Percentiles rank a stretch among this genome's conserved stretches.
These are phyloP conservation scores for Chalcosyrphus nemorum DNA, from an alignment of 2,888 invertebrate species.

Conservation along the genomic window DNA sequence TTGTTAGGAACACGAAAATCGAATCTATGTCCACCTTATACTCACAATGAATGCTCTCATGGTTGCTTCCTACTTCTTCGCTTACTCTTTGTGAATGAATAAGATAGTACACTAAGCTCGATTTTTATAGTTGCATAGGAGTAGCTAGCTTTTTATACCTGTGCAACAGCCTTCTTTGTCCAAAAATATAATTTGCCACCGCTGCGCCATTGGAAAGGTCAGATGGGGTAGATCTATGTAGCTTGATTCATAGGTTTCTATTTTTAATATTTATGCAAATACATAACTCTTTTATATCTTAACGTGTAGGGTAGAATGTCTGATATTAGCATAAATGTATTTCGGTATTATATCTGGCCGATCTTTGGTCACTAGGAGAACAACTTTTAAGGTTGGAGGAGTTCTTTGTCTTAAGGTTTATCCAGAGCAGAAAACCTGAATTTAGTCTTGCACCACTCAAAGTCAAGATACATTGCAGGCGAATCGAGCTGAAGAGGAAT, in stretches of 20 bases:
- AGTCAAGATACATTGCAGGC: no score
- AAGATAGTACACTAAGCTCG: constrained; percentile 1
- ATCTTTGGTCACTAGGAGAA: not conserved
- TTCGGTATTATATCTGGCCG: not conserved
- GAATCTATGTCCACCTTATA: not conserved
- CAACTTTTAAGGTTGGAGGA: not conserved
- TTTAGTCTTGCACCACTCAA: no score
- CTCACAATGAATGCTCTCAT: constrained; percentile 66
- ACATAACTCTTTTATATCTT: not conserved
- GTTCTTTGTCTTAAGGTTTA: not conserved
- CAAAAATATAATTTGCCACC: constrained; percentile 14
- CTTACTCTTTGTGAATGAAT: constrained; percentile 30
- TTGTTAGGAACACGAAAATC: not conserved
- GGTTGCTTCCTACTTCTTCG: constrained; percentile 43
- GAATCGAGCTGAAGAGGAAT: no score
- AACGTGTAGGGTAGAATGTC: not conserved
- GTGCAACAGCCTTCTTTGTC: not conserved
- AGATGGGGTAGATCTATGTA: constrained; percentile 8
- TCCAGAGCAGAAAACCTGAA: no score
- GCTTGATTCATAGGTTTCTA: constrained; percentile 16
- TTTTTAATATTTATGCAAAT: constrained; percentile 32
- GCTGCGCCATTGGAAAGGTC: constrained; percentile 17
- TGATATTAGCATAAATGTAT: not conserved
- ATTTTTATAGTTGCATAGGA: constrained; percentile 56
- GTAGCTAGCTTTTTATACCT: constrained; percentile 7